Evolutionary conservation across 2,113 vertebrate species (phyloP).

Genomic region (Otolemur garnettii): DNA sequence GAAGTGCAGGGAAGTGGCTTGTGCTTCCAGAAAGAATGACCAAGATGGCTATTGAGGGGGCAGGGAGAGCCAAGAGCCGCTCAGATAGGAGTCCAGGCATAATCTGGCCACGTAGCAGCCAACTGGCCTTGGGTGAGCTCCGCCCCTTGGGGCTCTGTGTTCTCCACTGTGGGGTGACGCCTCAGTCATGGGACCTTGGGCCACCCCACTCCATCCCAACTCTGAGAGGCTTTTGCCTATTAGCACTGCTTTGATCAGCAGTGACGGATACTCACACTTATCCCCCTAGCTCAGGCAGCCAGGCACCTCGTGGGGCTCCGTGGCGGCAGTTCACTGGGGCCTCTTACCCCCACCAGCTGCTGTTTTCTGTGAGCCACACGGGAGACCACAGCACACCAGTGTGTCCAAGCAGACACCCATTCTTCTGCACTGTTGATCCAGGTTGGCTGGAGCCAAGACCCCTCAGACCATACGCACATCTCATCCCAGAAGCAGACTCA

Average conservation of each 20-base stretch:
- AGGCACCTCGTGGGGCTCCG: fast-evolving
- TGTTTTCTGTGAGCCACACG: neutral
- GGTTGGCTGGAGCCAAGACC: neutral
- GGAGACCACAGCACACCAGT: neutral
- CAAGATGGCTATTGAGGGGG: fast-evolving
- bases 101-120: fast-evolving
- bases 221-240: fast-evolving
- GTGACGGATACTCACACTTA: no score
- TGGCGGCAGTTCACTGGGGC: neutral
- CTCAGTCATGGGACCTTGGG: neutral
- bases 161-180: neutral
- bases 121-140: neutral
- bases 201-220: fast-evolving
- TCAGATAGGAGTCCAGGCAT: neutral
- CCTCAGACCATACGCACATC: neutral
- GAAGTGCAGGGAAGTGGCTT: neutral
- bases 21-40: neutral
- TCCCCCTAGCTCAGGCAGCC: neutral
- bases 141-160: neutral
- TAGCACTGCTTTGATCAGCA: neutral
- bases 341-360: neutral
- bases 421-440: fast-evolving
- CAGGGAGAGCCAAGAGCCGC: neutral
- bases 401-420: no score
- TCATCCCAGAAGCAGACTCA: neutral